Conservation (phyloP, 2,113 vertebrate genomes). For the Erinaceus europaeus region DNA sequence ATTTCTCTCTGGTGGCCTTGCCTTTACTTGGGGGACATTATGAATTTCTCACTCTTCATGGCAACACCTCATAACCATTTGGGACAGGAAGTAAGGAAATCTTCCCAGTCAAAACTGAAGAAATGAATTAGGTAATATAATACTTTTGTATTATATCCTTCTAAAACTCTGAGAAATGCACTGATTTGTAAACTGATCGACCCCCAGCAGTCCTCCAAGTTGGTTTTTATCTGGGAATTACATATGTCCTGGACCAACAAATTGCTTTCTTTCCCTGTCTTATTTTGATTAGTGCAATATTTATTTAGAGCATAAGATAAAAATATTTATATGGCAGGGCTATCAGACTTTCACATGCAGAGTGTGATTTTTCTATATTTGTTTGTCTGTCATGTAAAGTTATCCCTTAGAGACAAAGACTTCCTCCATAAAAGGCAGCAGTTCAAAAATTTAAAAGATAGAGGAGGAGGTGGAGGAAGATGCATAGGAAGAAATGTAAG, state of each 20-base stretch:
- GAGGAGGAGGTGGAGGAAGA: background rate
- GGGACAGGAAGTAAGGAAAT: slow-evolving; percentile 64
- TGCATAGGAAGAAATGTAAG: too few relatives aligned
- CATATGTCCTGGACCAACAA: slow-evolving; percentile 48
- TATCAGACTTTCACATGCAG: background rate
- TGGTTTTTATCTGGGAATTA: slow-evolving; percentile 45
- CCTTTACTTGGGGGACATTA: background rate
- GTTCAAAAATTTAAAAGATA: slow-evolving; percentile 15
- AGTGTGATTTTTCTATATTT: slow-evolving; percentile 32
- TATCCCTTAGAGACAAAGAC: background rate
- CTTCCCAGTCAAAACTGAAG: slow-evolving; percentile 46
- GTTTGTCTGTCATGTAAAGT: slow-evolving; percentile 21
- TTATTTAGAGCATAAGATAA: slow-evolving; percentile 59
- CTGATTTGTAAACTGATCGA: slow-evolving; percentile 34
- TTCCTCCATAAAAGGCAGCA: slow-evolving; percentile 19
- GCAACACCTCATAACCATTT: slow-evolving; percentile 57
- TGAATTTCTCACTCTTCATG: background rate
- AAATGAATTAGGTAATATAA: slow-evolving; percentile 60
- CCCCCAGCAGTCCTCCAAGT: background rate
- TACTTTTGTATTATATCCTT: slow-evolving; percentile 51
- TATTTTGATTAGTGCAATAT: slow-evolving; percentile 37
- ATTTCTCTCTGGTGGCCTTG: background rate
- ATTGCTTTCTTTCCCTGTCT: slow-evolving; percentile 42
- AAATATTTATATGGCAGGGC: slow-evolving; percentile 32
- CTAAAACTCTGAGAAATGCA: slow-evolving; percentile 51